phyloP scores from a whole-genome alignment of 1,140 invertebrate species.

The Notospermus geniculatus region DNA sequence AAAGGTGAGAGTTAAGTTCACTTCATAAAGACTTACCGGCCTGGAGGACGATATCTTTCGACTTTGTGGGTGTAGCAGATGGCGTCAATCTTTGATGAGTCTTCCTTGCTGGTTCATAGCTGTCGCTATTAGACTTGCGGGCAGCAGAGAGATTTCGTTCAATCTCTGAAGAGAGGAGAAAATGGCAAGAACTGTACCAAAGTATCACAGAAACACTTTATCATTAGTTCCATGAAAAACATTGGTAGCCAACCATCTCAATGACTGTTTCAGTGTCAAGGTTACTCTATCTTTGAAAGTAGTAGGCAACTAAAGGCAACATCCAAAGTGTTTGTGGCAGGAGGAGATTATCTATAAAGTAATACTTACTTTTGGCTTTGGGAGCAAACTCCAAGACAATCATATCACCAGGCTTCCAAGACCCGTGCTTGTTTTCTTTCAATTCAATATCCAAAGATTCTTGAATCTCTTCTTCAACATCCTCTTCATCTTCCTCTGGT shows the following conservation, averaged over 20 bases:
- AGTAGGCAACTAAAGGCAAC: not conserved
- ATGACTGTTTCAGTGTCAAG: too few relatives aligned
- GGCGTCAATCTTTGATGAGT: not conserved
- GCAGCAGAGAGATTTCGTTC: conserved; percentile 32
- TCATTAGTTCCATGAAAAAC: too few relatives aligned
- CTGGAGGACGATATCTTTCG: conserved; percentile 1
- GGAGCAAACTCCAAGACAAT: conserved; percentile 43
- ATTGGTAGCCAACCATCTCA: too few relatives aligned
- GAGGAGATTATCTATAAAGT: conserved; percentile 4
- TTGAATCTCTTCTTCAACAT: conserved; percentile 34
- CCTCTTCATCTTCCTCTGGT: conserved; percentile 15
- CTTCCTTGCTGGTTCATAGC: conserved; percentile 2
- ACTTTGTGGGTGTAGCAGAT: not conserved
- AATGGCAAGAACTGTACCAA: not conserved
- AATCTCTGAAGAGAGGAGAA: conserved; percentile 19
- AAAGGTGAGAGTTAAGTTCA: not conserved
- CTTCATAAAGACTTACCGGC: not conserved
- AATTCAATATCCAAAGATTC: not conserved
- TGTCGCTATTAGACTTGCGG: conserved; percentile 25
- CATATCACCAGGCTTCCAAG: conserved; percentile 30
- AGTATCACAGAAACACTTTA: too few relatives aligned
- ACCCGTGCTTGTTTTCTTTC: not conserved
- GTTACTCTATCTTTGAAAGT: too few relatives aligned
- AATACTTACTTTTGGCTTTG: conserved; percentile 17
- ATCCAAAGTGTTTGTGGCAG: not conserved